Evolutionary conservation across 2,113 vertebrate genomes (phyloP).

Genomic region (Corydoras sp.): DNA sequence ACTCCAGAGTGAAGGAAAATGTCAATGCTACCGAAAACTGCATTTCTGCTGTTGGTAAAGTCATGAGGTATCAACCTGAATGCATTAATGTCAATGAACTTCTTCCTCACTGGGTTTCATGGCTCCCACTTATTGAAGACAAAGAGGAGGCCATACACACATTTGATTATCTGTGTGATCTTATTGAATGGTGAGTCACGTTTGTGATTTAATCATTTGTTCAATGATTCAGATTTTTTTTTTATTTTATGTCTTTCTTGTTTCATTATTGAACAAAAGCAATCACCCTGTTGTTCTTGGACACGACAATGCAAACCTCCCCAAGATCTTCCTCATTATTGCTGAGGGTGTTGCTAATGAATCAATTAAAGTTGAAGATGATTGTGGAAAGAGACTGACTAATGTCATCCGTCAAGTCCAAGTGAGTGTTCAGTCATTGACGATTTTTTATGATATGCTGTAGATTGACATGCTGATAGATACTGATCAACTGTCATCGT

Average conservation of each 20-base stretch:
- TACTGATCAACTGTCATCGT: background rate
- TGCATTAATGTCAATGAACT: conserved; percentile 88
- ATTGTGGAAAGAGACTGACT: conserved; percentile 88
- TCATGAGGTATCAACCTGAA: conserved; percentile 91
- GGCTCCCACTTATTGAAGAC: conserved; percentile 95
- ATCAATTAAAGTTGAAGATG: conserved; percentile 87
- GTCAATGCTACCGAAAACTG: conserved; percentile 98
- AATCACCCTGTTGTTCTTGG: conserved; percentile 95
- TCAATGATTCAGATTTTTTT: background rate
- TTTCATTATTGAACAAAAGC: conserved; percentile 55
- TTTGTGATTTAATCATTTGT: background rate
- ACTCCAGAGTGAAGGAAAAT: conserved; percentile 91
- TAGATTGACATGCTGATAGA: no score
- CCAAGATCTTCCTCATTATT: conserved; percentile 92
- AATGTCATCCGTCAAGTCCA: conserved; percentile 97
- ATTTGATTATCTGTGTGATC: conserved; percentile 91
- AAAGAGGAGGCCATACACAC: conserved; percentile 97
- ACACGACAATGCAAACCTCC: conserved; percentile 91
- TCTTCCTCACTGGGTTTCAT: conserved; percentile 94
- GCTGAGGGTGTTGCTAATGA: conserved; percentile 90
- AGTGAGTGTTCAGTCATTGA: no score
- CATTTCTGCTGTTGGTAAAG: conserved; percentile 95
- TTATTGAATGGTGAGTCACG: conserved; percentile 84
- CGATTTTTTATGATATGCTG: no score
- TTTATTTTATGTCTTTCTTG: background rate